These are phyloP conservation scores for Anguilla pacifica DNA, from an alignment of 2,797 vertebrate species.

Conservation along the genomic window DNA sequence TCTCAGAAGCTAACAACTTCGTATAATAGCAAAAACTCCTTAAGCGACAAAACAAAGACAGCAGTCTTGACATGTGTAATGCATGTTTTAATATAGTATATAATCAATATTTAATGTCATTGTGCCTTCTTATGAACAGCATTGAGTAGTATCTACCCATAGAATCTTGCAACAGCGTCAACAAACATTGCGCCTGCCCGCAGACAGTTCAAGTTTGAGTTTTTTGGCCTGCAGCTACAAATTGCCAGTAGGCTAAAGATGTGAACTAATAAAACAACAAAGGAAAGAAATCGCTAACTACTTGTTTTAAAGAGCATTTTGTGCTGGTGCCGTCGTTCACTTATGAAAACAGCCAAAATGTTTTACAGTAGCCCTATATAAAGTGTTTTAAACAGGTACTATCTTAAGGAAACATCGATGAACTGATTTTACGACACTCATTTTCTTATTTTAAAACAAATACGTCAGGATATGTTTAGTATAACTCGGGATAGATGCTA, in stretches of 20 bases:
- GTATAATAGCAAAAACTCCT: slow-evolving; percentile 38
- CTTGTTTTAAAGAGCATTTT: background rate
- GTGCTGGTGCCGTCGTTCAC: background rate
- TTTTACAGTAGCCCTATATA: slow-evolving; percentile 1
- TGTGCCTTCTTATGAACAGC: slow-evolving; percentile 10
- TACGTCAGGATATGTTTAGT: background rate
- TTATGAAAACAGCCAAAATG: background rate
- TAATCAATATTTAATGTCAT: slow-evolving; percentile 25
- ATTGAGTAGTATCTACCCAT: background rate
- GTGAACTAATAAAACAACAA: background rate
- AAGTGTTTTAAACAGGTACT: background rate
- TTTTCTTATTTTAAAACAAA: background rate
- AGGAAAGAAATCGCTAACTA: slow-evolving; percentile 9
- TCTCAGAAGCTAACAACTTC: slow-evolving; percentile 39
- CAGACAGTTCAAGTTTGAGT: slow-evolving; percentile 10
- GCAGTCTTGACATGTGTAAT: slow-evolving; percentile 24
- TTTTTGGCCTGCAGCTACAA: slow-evolving; percentile 18
- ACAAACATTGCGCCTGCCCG: slow-evolving; percentile 7
- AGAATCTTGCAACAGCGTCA: background rate
- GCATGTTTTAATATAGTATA: slow-evolving; percentile 22
- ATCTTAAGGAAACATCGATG: background rate
- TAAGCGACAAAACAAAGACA: slow-evolving; percentile 38
- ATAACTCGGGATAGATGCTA: background rate
- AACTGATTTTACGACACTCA: background rate
- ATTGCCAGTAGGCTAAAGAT: slow-evolving; percentile 12